A percentile compares a stretch with the other conserved stretches of the same genome.
Conservation (phyloP, 2,888 invertebrate species). For the Spisula solida region DNA sequence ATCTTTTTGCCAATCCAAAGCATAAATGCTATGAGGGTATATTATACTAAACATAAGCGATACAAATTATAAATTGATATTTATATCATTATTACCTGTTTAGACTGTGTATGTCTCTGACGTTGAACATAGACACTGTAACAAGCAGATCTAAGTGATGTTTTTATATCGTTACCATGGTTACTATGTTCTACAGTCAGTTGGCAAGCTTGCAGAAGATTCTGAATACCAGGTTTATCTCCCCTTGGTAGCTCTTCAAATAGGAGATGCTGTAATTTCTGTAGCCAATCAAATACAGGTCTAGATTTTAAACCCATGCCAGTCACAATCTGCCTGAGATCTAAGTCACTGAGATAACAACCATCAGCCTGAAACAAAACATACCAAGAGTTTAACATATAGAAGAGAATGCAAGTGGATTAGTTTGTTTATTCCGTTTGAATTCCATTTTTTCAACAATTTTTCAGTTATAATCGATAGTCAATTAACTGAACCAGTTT, state of each 20-base stretch:
- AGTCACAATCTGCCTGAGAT: conserved; percentile 78
- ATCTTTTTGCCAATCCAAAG: too few relatives aligned
- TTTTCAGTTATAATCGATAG: too few relatives aligned
- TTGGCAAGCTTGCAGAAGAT: conserved; percentile 89
- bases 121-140: conserved; percentile 91
- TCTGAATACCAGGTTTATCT: conserved; percentile 90
- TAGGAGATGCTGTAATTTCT: conserved; percentile 74
- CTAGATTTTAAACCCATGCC: conserved; percentile 77
- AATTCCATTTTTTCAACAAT: too few relatives aligned
- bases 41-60: too few relatives aligned
- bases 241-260: conserved; percentile 70
- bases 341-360: conserved; percentile 75
- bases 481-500: too few relatives aligned
- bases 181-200: conserved; percentile 90
- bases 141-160: conserved; percentile 88
- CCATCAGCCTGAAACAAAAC: conserved; percentile 81
- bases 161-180: conserved; percentile 89
- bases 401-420: too few relatives aligned
- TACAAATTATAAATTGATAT: too few relatives aligned
- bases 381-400: not conserved
- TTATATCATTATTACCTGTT: conserved; percentile 67
- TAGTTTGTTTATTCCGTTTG: too few relatives aligned
- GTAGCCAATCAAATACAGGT: conserved; percentile 78
- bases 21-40: too few relatives aligned
- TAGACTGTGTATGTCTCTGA: conserved; percentile 86